A percentile compares a stretch with the other conserved stretches of the same genome.
Evolutionary conservation across 2,888 invertebrate genomes (phyloP).

Genomic region (Hirtodrosophila histrioides): DNA sequence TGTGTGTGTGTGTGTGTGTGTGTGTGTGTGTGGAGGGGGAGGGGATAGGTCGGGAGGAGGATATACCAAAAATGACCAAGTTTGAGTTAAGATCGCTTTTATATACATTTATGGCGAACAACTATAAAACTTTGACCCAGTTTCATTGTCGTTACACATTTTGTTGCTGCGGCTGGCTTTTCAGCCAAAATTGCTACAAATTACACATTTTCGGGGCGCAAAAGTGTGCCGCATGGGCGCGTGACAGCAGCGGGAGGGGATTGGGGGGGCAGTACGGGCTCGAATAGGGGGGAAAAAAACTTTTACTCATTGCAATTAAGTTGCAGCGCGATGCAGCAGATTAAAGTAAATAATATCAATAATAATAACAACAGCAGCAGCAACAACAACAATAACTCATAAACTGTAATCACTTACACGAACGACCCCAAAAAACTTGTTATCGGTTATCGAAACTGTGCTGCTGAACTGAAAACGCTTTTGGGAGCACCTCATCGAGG

Average conservation of each 20-base stretch:
- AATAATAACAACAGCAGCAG: conserved; percentile 48
- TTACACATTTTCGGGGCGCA: conserved; percentile 75
- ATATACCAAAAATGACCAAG: neutral
- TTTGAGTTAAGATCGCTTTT: conserved; percentile 29
- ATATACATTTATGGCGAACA: conserved; percentile 69
- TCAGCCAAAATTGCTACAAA: conserved; percentile 74
- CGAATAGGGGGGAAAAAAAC: conserved; percentile 20
- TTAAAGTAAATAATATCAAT: conserved; percentile 79
- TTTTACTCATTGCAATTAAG: conserved; percentile 75
- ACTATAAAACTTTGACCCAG: conserved; percentile 77
- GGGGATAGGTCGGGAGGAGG: conserved; percentile 5
- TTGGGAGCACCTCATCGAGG: neutral
- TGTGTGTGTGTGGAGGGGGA: too few relatives aligned
- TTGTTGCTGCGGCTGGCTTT: conserved; percentile 28
- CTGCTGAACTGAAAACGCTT: conserved; percentile 3
- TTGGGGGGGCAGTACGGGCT: neutral
- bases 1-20: too few relatives aligned
- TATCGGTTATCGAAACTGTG: conserved; percentile 66
- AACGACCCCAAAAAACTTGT: conserved; percentile 55
- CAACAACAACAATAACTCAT: conserved; percentile 67
- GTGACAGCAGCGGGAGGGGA: neutral
- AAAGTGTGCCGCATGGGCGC: conserved; percentile 76
- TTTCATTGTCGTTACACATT: conserved; percentile 48
- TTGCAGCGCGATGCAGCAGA: conserved; percentile 70
- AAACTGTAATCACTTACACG: conserved; percentile 74